These are phyloP conservation scores for Melieria picta DNA, from an alignment of 2,888 invertebrate species.

Conservation along the genomic window DNA sequence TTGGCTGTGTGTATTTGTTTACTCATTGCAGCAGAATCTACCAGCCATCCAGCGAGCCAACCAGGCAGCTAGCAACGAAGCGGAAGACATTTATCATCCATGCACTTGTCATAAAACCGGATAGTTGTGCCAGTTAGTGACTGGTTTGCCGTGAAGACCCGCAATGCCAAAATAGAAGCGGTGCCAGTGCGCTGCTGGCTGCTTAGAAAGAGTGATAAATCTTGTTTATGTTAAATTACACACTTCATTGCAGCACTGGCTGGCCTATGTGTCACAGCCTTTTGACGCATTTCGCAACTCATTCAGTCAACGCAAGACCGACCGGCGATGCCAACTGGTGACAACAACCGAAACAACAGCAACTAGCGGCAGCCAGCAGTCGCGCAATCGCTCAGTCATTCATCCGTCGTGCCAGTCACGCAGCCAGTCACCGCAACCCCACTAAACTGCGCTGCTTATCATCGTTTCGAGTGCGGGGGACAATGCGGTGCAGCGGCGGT, in stretches of 20 bases:
- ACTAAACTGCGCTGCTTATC: constrained; percentile 24
- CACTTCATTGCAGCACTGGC: constrained; percentile 46
- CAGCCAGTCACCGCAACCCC: neutral
- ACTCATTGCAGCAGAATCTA: too few relatives aligned
- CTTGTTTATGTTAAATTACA: constrained; percentile 35
- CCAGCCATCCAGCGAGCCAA: too few relatives aligned
- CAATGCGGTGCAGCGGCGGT: constrained; percentile 5
- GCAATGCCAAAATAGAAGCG: too few relatives aligned
- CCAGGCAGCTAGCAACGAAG: too few relatives aligned
- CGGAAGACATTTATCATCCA: too few relatives aligned
- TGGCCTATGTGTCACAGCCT: constrained; percentile 43
- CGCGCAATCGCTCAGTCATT: constrained; percentile 5
- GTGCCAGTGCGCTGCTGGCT: too few relatives aligned
- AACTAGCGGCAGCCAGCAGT: neutral
- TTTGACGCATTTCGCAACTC: constrained; percentile 28
- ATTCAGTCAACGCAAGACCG: neutral
- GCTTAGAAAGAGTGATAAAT: constrained; percentile 20
- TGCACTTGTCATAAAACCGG: too few relatives aligned
- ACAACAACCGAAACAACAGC: constrained; percentile 12
- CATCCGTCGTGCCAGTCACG: constrained; percentile 2
- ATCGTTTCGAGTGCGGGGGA: constrained; percentile 19
- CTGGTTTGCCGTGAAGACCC: too few relatives aligned
- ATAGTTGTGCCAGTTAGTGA: too few relatives aligned
- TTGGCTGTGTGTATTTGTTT: too few relatives aligned
- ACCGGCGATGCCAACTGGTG: neutral